Conservation (phyloP, 2,888 invertebrate genomes). For the Leucania comma region DNA sequence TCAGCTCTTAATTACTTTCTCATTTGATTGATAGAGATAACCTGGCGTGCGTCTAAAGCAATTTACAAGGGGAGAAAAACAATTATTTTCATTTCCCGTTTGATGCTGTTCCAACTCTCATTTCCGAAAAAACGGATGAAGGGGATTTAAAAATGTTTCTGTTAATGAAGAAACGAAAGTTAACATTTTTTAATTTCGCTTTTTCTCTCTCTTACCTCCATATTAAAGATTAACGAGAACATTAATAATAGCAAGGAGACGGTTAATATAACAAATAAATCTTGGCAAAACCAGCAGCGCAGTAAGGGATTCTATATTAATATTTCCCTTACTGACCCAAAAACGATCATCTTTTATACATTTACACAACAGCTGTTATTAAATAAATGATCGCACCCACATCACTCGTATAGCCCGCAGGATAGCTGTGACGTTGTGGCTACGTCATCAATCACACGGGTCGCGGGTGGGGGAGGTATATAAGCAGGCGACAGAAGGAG, state of each 20-base stretch:
- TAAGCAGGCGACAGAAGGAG: slow-evolving; percentile 72
- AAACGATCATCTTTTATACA: slow-evolving; percentile 68
- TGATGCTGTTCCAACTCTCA: slow-evolving; percentile 50
- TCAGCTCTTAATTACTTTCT: slow-evolving; percentile 52
- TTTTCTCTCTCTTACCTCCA: slow-evolving; percentile 2
- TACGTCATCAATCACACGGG: slow-evolving; percentile 85
- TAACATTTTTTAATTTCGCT: slow-evolving; percentile 31
- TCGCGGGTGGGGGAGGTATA: slow-evolving; percentile 71
- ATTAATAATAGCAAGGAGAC: slow-evolving; percentile 8
- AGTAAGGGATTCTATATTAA: slow-evolving; percentile 44
- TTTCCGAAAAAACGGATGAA: slow-evolving; percentile 52
- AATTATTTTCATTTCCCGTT: slow-evolving; percentile 58
- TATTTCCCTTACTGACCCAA: slow-evolving; percentile 59
- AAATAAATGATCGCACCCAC: slow-evolving; percentile 82
- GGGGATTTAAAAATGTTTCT: slow-evolving; percentile 38
- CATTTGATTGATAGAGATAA: slow-evolving; percentile 55
- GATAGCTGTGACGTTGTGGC: slow-evolving; percentile 77
- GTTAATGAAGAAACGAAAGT: slow-evolving; percentile 44
- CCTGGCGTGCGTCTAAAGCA: slow-evolving; percentile 44
- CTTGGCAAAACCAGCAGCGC: slow-evolving; percentile 18
- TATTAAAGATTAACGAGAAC: slow-evolving; percentile 25
- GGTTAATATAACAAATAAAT: slow-evolving; percentile 44
- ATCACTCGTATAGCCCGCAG: slow-evolving; percentile 73
- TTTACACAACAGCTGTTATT: slow-evolving; percentile 69
- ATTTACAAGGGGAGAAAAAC: slow-evolving; percentile 56